phyloP scores from a whole-genome alignment of 2,113 vertebrate species.

The Psettodes erumei region DNA sequence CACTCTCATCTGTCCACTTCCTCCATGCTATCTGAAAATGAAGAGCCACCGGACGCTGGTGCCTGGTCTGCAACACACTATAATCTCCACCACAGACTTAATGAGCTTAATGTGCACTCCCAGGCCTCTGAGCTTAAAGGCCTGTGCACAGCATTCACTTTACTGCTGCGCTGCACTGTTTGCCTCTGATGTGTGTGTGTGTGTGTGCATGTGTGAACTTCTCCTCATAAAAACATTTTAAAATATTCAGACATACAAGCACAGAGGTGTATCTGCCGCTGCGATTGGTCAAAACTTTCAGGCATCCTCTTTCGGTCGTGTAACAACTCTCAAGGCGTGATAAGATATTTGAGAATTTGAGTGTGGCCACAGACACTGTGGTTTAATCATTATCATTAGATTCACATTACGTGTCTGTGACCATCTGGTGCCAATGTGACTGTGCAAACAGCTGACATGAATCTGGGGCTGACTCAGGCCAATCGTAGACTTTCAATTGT shows the following conservation, averaged over 20 bases:
- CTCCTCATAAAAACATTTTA: constrained; percentile 1
- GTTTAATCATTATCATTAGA: constrained; percentile 59
- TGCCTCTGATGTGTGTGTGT: constrained; percentile 4
- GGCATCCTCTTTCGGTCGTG: constrained; percentile 13
- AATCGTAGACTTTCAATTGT: constrained; percentile 54
- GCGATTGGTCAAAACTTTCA: constrained; percentile 1
- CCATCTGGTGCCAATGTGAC: constrained; percentile 67
- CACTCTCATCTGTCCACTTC: constrained; percentile 43
- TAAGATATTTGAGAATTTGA: constrained; percentile 25
- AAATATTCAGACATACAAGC: constrained; percentile 2
- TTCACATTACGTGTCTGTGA: constrained; percentile 45
- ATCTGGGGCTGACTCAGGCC: constrained; percentile 38
- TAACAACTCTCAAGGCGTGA: constrained; percentile 21
- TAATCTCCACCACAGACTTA: constrained; percentile 76
- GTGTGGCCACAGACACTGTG: constrained; percentile 14
- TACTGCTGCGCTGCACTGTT: constrained; percentile 23
- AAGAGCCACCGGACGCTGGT: constrained; percentile 49
- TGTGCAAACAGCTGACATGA: constrained; percentile 58
- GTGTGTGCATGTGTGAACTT: neutral
- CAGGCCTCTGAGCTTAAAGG: constrained; percentile 69
- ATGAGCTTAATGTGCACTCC: constrained; percentile 81
- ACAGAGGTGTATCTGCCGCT: constrained; percentile 20
- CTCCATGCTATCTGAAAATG: constrained; percentile 48
- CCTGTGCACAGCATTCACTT: constrained; percentile 49
- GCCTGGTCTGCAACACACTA: constrained; percentile 61